A percentile compares a stretch with the other conserved stretches of the same genome.
Conservation (phyloP, 2,797 vertebrate genomes). For the Micropoecilia bifurca region DNA sequence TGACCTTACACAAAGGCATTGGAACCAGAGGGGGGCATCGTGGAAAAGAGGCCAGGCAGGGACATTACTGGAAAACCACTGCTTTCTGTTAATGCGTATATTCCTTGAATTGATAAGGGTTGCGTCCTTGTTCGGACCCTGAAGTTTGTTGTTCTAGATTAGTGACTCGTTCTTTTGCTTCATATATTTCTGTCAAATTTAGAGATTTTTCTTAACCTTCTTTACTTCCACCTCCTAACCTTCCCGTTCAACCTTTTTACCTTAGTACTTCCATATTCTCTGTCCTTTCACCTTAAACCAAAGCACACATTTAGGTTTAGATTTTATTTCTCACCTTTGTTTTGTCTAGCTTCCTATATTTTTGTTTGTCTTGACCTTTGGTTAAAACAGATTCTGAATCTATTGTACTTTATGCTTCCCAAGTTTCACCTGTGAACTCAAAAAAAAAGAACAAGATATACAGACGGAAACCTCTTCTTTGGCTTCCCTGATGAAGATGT, state of each 20-base stretch:
- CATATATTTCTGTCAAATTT: conserved; percentile 44
- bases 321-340: conserved; percentile 56
- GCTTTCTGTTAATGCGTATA: conserved; percentile 27
- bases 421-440: conserved; percentile 30
- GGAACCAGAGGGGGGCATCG: conserved; percentile 48
- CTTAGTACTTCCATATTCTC: conserved; percentile 42
- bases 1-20: conserved; percentile 76
- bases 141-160: conserved; percentile 40
- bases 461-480: background rate
- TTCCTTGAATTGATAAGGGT: conserved; percentile 39
- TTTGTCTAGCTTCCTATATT: conserved; percentile 30
- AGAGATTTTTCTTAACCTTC: conserved; percentile 26
- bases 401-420: conserved; percentile 24
- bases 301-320: conserved; percentile 25
- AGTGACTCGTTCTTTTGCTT: conserved; percentile 37
- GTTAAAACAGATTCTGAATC: conserved; percentile 19
- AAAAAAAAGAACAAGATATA: conserved; percentile 7
- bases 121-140: conserved; percentile 59
- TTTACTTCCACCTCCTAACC: conserved; percentile 48
- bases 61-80: conserved; percentile 46
- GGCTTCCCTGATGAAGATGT: background rate
- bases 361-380: conserved; percentile 38
- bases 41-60: conserved; percentile 50
- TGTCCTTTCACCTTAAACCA: conserved; percentile 61
- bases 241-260: conserved; percentile 43